phyloP scores from a whole-genome alignment of 2,113 vertebrate genomes.

The Trematocara unimaculatum region DNA sequence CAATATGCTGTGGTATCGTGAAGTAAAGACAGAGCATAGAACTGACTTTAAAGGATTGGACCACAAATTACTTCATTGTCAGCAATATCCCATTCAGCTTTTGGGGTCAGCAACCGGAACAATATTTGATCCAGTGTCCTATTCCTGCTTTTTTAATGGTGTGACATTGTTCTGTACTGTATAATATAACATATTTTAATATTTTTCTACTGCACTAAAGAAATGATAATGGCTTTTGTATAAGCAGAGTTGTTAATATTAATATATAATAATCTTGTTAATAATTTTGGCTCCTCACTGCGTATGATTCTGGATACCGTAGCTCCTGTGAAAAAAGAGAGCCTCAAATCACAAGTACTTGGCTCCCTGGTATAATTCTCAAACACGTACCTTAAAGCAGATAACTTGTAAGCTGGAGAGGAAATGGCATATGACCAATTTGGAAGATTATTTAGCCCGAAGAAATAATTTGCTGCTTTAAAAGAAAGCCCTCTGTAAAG shows the following conservation, averaged over 20 bases:
- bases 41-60: neutral
- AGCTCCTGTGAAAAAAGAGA: neutral
- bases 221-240: neutral
- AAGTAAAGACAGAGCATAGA: neutral
- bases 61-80: neutral
- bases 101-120: neutral
- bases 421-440: neutral
- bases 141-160: too few species aligned
- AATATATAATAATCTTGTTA: neutral
- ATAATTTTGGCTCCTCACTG: neutral
- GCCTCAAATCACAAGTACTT: neutral
- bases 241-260: neutral
- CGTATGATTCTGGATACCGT: neutral
- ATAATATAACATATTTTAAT: neutral
- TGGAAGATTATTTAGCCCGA: neutral
- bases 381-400: neutral
- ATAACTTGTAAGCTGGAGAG: neutral
- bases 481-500: neutral
- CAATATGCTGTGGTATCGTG: neutral
- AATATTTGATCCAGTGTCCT: neutral
- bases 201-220: neutral
- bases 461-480: neutral
- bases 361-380: neutral
- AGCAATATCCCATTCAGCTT: neutral
- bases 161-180: neutral